Percentiles rank a stretch among this genome's conserved stretches.
Evolutionary conservation across 2,797 vertebrate species (phyloP).

Genomic region (Tympanoctomys barrerae): DNA sequence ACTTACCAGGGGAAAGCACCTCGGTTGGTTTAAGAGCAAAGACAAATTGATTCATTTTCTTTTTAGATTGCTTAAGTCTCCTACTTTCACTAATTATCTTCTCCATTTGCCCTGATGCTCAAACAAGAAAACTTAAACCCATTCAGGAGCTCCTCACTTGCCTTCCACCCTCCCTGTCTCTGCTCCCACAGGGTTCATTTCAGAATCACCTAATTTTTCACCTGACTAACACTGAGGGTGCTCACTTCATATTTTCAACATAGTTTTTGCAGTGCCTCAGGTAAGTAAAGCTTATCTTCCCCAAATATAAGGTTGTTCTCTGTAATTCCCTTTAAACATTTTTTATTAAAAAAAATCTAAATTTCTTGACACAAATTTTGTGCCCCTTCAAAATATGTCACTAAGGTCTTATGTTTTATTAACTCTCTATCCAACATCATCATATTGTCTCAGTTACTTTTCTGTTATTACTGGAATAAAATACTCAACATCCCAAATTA

Average conservation of each 20-base stretch:
- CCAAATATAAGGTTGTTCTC: slow-evolving; percentile 10
- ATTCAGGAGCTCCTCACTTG: not conserved
- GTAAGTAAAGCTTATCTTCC: not conserved
- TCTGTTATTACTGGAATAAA: too few species aligned
- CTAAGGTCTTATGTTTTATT: slow-evolving; percentile 22
- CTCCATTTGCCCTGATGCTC: slow-evolving; percentile 5
- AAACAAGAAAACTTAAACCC: not conserved
- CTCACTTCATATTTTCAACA: not conserved
- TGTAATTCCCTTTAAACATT: slow-evolving; percentile 39
- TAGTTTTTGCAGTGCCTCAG: not conserved
- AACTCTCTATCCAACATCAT: slow-evolving; percentile 6
- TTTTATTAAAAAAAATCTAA: slow-evolving; percentile 51
- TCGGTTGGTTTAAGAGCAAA: not conserved
- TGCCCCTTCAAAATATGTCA: not conserved
- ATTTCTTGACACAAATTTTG: slow-evolving; percentile 8
- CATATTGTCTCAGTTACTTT: not conserved
- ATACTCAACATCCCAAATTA: too few species aligned
- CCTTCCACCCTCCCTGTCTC: not conserved
- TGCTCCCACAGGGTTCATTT: not conserved
- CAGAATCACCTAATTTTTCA: not conserved
- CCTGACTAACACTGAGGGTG: not conserved
- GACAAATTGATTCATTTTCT: slow-evolving; percentile 13
- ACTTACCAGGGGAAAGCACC: not conserved
- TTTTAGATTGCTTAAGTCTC: not conserved
- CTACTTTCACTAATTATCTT: not conserved